phyloP scores from a whole-genome alignment of 2,888 invertebrate genomes.

The Drosophila prostipennis region DNA sequence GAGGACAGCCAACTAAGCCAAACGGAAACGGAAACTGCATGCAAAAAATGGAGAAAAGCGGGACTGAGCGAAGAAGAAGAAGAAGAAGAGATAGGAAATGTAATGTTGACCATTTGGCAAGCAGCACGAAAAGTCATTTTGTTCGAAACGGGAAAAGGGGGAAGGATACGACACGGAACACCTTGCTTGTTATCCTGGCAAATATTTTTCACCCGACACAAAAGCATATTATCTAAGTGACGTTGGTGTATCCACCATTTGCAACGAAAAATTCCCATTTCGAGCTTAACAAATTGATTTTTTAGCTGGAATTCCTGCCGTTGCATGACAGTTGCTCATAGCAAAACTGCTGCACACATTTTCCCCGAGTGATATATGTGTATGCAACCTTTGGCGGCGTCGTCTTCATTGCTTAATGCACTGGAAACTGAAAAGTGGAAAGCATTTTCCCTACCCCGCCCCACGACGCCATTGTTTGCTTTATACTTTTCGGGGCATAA shows the following conservation, averaged over 20 bases:
- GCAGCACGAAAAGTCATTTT: conserved; percentile 71
- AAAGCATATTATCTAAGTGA: conserved; percentile 40
- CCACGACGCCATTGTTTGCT: conserved; percentile 44
- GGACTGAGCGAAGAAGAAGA: neutral
- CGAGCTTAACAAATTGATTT: conserved; percentile 65
- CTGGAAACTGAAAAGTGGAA: conserved; percentile 50
- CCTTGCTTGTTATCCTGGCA: conserved; percentile 61
- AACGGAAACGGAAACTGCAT: conserved; percentile 73
- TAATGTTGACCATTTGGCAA: conserved; percentile 77
- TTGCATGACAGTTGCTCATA: conserved; percentile 54
- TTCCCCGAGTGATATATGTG: conserved; percentile 50
- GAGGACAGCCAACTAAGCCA: conserved; percentile 56
- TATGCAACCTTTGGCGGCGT: conserved; percentile 39
- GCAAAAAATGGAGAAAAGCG: conserved; percentile 39
- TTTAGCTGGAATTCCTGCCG: conserved; percentile 22
- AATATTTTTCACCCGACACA: conserved; percentile 52
- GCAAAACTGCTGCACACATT: conserved; percentile 21
- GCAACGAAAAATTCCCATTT: conserved; percentile 34
- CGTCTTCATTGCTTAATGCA: conserved; percentile 61
- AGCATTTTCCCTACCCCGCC: conserved; percentile 21
- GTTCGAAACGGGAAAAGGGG: conserved; percentile 21
- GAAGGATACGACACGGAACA: conserved; percentile 23
- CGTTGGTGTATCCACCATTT: neutral
- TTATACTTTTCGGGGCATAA: conserved; percentile 65
- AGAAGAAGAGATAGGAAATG: conserved; percentile 44